Conservation (phyloP, 92 coral and sea anemone genomes). For the Bergia sp. region DNA sequence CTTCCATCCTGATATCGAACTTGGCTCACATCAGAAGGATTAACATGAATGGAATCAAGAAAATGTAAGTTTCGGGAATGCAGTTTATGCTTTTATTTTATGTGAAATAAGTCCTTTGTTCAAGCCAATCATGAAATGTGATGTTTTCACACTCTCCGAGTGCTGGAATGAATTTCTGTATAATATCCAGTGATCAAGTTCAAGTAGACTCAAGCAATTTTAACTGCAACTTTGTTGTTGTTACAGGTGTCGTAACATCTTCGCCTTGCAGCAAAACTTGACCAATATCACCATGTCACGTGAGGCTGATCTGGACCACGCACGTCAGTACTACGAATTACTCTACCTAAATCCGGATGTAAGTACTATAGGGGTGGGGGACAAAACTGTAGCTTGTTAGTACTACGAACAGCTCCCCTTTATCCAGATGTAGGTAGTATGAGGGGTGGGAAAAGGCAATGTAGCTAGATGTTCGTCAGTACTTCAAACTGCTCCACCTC, state of each 20-base stretch:
- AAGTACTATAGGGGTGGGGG: constrained; percentile 45
- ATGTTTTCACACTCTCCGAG: too few species aligned
- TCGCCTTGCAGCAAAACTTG: constrained; percentile 95
- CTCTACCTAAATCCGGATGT: constrained; percentile 94
- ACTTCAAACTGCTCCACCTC: constrained; percentile 88
- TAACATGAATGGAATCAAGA: constrained; percentile 95
- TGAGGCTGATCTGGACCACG: constrained; percentile 95
- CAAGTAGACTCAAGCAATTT: too few species aligned
- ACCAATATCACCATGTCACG: constrained; percentile 96
- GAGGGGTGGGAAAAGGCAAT: too few species aligned
- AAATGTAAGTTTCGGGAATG: constrained; percentile 75
- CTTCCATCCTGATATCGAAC: constrained; percentile 90
- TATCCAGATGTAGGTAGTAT: background rate
- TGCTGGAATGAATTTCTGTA: too few species aligned
- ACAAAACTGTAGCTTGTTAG: background rate
- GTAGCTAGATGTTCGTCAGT: constrained; percentile 81
- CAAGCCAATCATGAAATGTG: too few species aligned
- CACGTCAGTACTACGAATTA: constrained; percentile 93
- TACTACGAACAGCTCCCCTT: background rate
- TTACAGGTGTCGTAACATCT: constrained; percentile 94
- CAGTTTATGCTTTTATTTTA: too few species aligned
- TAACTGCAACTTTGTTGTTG: background rate
- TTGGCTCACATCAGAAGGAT: constrained; percentile 88
- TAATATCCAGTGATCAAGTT: too few species aligned
- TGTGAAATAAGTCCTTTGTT: too few species aligned